Conservation (phyloP, 2,797 vertebrate genomes). For the Lepilemur septentrionalis region DNA sequence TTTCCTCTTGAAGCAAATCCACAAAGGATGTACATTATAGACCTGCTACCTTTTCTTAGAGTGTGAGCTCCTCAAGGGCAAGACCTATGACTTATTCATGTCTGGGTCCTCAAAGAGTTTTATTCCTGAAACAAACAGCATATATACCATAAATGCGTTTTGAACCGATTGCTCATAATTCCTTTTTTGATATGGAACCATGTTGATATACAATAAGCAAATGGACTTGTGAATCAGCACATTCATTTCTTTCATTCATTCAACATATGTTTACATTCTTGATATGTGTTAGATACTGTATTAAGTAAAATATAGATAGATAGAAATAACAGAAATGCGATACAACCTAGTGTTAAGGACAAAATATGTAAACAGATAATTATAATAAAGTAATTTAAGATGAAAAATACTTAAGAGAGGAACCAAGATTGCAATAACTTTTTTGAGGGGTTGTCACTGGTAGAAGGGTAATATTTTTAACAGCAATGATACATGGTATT, state of each 20-base stretch:
- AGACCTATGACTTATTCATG: slow-evolving; percentile 26
- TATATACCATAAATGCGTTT: not conserved
- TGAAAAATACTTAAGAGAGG: not conserved
- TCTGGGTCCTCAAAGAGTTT: not conserved
- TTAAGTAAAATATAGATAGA: not conserved
- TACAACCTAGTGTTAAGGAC: not conserved
- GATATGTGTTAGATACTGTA: not conserved
- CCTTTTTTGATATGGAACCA: not conserved
- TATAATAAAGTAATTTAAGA: not conserved
- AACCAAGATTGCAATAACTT: not conserved
- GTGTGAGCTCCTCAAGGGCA: slow-evolving; percentile 35
- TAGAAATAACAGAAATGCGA: not conserved
- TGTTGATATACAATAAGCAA: not conserved
- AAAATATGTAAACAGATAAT: not conserved
- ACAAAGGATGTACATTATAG: not conserved
- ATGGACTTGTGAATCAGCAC: not conserved
- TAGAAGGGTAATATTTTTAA: not conserved
- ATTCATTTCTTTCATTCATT: not conserved
- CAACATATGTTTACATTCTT: not conserved
- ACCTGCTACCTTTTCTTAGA: slow-evolving; percentile 22
- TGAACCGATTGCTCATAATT: not conserved
- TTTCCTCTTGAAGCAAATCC: slow-evolving; percentile 49
- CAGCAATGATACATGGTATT: not conserved
- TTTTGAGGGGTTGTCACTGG: not conserved
- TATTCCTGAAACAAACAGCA: not conserved